Evolutionary conservation across 2,888 invertebrate species (phyloP), one percentile per base, ranked within the genome.

Genomic region (Harmothoe impar): DNA sequence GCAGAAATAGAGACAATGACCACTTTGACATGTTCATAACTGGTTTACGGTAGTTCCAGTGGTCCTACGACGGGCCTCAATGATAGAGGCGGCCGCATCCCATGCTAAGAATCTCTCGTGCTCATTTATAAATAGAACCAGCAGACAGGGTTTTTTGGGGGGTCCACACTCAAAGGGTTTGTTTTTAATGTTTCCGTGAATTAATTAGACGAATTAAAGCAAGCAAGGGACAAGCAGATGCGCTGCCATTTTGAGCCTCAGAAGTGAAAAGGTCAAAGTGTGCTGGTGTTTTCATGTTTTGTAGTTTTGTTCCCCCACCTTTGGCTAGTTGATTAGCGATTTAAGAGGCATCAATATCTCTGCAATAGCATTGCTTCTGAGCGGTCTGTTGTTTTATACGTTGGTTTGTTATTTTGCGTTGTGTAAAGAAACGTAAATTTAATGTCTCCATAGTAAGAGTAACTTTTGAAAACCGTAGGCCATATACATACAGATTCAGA

Each of bases 111-210:
- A 7, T n/a, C n/a, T n/a, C 23, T 20, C 15, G n/a, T 62, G 62
- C 62, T 20, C 23, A 15, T 62, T 62, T 62, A 62, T n/a, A 62
- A n/a, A 62, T 62, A 62, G 62, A 1, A 62, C 20, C 7, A 62
- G 7, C 62, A 62, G 62, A 62, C 62, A n/a, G 20, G 20, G n/a
- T 62, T 62, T 62, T 62, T 62, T 62, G 23, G 62, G n/a, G 43
- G 62, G 62, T 62, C 62, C 23, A 62, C 62, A 62, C 62, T 62
- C 62, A 62, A n/a, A n/a, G 62, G 62, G 62, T 62, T 62, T 62
- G 62, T 62, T 62, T 62, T 62, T 62, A 20, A 62, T 62, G 62
- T 62, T 62, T 62, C n/a, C 20, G 3, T 62, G 20, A 62, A 62
- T n/a, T 62, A 62, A 62, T 62, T 62, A 62, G 62, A 62, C n/a